Percentiles rank a stretch among this genome's conserved stretches.
These are phyloP conservation scores for Choreutis nemorana DNA, from an alignment of 2,888 invertebrate species.

Conservation along the genomic window DNA sequence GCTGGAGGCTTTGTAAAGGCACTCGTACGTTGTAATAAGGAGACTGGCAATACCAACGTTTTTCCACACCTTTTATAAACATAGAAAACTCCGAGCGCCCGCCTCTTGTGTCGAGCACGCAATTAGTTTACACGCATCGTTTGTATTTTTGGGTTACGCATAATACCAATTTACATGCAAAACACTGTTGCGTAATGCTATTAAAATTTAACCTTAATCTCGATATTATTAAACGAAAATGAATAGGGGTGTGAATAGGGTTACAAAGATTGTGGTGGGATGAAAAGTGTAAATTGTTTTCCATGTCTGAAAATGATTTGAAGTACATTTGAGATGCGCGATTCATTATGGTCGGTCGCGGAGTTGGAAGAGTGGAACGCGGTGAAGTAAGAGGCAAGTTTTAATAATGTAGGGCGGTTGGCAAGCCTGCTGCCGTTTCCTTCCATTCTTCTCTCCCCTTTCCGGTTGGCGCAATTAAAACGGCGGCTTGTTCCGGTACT, in stretches of 20 bases:
- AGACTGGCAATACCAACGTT: slow-evolving; percentile 33
- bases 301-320: slow-evolving; percentile 18
- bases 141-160: neutral
- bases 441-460: slow-evolving; percentile 63
- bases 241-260: no score
- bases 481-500: slow-evolving; percentile 60
- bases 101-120: slow-evolving; percentile 29
- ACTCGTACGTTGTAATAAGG: slow-evolving; percentile 50
- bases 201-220: no score
- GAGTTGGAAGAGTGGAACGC: slow-evolving; percentile 25
- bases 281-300: neutral
- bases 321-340: slow-evolving; percentile 43
- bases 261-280: neutral
- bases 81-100: slow-evolving; percentile 28
- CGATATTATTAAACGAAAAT: no score
- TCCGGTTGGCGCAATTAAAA: slow-evolving; percentile 63
- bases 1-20: slow-evolving; percentile 44
- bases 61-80: slow-evolving; percentile 45
- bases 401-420: slow-evolving; percentile 62
- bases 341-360: slow-evolving; percentile 47
- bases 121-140: slow-evolving; percentile 26
- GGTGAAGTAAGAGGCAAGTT: slow-evolving; percentile 55
- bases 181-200: neutral
- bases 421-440: slow-evolving; percentile 55
- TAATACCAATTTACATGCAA: neutral